Evolutionary conservation across 1,140 invertebrate genomes (phyloP).

Genomic region (Temnothorax longispinosus): DNA sequence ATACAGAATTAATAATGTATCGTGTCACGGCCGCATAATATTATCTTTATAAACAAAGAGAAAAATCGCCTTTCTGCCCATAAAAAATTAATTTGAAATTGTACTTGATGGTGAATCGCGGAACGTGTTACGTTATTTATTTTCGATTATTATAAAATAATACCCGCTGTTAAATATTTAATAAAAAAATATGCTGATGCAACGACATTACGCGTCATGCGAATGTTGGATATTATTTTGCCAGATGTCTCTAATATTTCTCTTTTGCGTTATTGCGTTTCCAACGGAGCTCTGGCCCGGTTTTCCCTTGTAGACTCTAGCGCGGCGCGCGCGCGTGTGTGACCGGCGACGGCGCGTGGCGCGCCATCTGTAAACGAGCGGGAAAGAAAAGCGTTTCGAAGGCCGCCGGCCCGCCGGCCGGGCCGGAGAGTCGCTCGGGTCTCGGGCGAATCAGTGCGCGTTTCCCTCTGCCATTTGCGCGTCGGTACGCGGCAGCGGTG

Average conservation of each 20-base stretch:
- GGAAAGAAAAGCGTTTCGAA: conserved; percentile 84
- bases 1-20: neutral
- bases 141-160: neutral
- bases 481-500: conserved; percentile 81
- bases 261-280: neutral
- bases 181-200: neutral
- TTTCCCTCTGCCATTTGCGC: conserved; percentile 84
- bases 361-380: conserved; percentile 84
- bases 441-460: conserved; percentile 80
- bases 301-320: neutral
- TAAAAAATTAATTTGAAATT: neutral
- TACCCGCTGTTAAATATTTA: neutral
- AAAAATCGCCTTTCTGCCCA: neutral
- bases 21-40: neutral
- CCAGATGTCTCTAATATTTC: neutral
- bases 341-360: neutral
- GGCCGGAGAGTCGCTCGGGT: conserved; percentile 75
- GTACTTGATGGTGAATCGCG: neutral
- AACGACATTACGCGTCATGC: neutral
- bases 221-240: neutral
- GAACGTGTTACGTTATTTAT: neutral
- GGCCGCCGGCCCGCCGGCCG: conserved; percentile 84
- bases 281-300: neutral
- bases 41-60: neutral
- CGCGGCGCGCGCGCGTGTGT: conserved; percentile 12